Evolutionary conservation across 1,140 invertebrate species (phyloP), one percentile per base, ranked within the genome.

Genomic region (Bicyclus anynana): DNA sequence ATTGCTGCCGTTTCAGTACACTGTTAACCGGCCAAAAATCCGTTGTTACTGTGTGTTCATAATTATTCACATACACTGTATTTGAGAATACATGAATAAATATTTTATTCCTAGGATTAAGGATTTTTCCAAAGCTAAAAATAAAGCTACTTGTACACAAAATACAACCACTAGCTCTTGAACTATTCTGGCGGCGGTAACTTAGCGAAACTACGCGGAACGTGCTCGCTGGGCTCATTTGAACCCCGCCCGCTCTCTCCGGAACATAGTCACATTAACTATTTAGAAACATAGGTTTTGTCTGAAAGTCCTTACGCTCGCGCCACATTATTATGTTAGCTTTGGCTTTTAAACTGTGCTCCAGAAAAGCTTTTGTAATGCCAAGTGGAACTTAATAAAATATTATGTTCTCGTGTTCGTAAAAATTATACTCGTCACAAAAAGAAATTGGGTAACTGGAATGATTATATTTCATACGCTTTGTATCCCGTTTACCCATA

Each of bases 171-270:
- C 29, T n/a, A 1, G 2, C 29, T 10, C 29, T 12, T 4, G 7
- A 7, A 10, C 29, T 33, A 1, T n/a, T 7, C 10, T 33, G 29
- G 14, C 50, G 48, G 55, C 46, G 23, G 27, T 50, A 53, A 58
- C 49, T 58, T 56, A 16, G 35, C 46, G 27, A 63, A 63, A 63
- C 50, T 58, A 44, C 55, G 47, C 7, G 26, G 49, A 57, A 50
- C 47, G 50, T 50, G 54, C n/a, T 50, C 54, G 42, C 27, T 50
- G 54, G 48, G 16, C 40, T 57, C 27, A 50, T 57, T 57, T 18
- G 17, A 42, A 44, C 53, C 46, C 33, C 27, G 13, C 12, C 42
- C 53, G 33, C 26, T 48, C 53, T 20, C 42, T 5, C 14, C 21
- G 17, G 42, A 48, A 20, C 16, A 48, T 18, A 46, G 52, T 47